Percentiles rank a stretch among this genome's conserved stretches.
phyloP scores from a whole-genome alignment of 2,113 vertebrate genomes.

The Hipposideros armiger region DNA sequence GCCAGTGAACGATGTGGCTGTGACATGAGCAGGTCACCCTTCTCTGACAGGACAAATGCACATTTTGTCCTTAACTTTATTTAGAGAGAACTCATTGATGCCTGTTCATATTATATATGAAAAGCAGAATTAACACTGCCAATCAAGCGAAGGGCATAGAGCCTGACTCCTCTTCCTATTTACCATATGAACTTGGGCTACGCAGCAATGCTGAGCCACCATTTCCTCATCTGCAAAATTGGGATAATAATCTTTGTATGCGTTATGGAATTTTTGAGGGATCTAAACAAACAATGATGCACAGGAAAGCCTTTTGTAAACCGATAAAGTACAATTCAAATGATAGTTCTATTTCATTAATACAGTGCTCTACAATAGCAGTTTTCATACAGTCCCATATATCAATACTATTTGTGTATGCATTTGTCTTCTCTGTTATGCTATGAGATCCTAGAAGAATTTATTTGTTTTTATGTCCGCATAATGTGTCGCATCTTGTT shows the following conservation, averaged over 20 bases:
- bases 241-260: background rate
- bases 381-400: background rate
- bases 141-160: background rate
- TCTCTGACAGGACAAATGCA: background rate
- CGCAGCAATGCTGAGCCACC: slow-evolving; percentile 17
- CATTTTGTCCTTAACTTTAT: background rate
- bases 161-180: background rate
- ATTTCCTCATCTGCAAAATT: slow-evolving; percentile 39
- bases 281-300: slow-evolving; percentile 6
- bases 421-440: background rate
- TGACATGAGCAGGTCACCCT: background rate
- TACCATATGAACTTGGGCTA: background rate
- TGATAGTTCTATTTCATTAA: background rate
- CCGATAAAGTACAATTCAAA: background rate
- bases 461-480: background rate
- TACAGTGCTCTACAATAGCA: background rate
- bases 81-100: background rate
- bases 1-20: background rate
- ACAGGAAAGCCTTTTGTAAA: slow-evolving; percentile 13
- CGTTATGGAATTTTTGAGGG: background rate
- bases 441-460: background rate
- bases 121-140: background rate
- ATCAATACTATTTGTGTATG: background rate
- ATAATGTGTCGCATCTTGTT: background rate
- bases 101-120: background rate